Conservation (phyloP, 1,140 invertebrate species). For the Colletes latitarsis region DNA sequence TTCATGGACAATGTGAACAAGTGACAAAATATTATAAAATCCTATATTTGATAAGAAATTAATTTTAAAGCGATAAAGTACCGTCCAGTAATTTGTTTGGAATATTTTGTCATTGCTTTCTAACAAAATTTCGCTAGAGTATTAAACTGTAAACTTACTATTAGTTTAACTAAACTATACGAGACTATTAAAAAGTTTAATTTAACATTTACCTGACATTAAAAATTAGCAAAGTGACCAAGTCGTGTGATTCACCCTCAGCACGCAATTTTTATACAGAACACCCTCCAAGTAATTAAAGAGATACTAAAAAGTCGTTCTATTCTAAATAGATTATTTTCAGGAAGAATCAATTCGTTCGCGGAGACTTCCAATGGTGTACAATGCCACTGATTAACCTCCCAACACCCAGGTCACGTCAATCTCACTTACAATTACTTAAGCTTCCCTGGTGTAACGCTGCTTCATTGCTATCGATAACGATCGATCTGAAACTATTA, state of each 20-base stretch:
- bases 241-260: too few relatives aligned
- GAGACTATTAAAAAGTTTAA: too few relatives aligned
- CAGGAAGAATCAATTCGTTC: conserved; percentile 55
- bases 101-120: too few relatives aligned
- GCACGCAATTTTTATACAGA: not conserved
- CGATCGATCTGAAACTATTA: conserved; percentile 7
- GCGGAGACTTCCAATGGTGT: conserved; percentile 9
- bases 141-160: too few relatives aligned
- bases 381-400: conserved; percentile 40
- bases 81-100: too few relatives aligned
- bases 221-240: not conserved
- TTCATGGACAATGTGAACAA: too few relatives aligned
- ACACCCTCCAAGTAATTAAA: not conserved
- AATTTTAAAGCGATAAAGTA: too few relatives aligned
- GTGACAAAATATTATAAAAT: too few relatives aligned
- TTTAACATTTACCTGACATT: too few relatives aligned
- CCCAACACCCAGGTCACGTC: conserved; percentile 35
- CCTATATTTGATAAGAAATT: too few relatives aligned
- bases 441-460: conserved; percentile 17
- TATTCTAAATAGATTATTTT: conserved; percentile 5
- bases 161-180: too few relatives aligned
- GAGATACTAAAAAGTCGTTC: not conserved
- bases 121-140: too few relatives aligned
- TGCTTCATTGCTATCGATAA: conserved; percentile 29
- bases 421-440: conserved; percentile 65